Percentiles rank a stretch among this genome's conserved stretches.
Conservation (phyloP, 2,797 vertebrate genomes). For the Hybognathus amarus region DNA sequence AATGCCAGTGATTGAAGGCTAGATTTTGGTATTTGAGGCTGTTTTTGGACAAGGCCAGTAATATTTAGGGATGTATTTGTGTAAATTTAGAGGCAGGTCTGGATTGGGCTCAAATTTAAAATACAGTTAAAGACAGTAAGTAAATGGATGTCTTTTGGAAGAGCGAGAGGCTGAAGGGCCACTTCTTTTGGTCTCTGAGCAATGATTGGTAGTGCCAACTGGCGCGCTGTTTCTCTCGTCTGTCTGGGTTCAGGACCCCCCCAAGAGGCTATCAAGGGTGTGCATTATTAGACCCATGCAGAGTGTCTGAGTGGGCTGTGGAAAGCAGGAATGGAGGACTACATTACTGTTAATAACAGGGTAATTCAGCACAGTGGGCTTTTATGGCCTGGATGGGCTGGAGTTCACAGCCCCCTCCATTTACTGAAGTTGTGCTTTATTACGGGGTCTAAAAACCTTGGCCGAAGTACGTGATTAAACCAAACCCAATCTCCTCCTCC, state of each 20-base stretch:
- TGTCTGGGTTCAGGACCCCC: conserved; percentile 49
- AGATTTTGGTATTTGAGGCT: conserved; percentile 65
- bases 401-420: conserved; percentile 66
- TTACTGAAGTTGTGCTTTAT: conserved; percentile 69
- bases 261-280: conserved; percentile 57
- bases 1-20: conserved; percentile 66
- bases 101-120: conserved; percentile 64
- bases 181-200: conserved; percentile 71
- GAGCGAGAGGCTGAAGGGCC: conserved; percentile 71
- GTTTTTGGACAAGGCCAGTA: conserved; percentile 71
- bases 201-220: conserved; percentile 70
- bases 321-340: conserved; percentile 73
- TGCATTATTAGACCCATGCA: conserved; percentile 80
- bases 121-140: conserved; percentile 67
- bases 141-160: conserved; percentile 70
- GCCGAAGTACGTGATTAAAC: conserved; percentile 63
- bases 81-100: conserved; percentile 74
- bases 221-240: conserved; percentile 57
- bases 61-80: conserved; percentile 79
- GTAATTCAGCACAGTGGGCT: conserved; percentile 72
- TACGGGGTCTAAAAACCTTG: conserved; percentile 69
- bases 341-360: conserved; percentile 79
- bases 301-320: conserved; percentile 73
- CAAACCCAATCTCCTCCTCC: conserved; percentile 63
- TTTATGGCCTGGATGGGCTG: conserved; percentile 75